Percentiles rank a stretch among this genome's conserved stretches.
phyloP scores from a whole-genome alignment of 2,888 invertebrate species.

The Amaurobius ferox region DNA sequence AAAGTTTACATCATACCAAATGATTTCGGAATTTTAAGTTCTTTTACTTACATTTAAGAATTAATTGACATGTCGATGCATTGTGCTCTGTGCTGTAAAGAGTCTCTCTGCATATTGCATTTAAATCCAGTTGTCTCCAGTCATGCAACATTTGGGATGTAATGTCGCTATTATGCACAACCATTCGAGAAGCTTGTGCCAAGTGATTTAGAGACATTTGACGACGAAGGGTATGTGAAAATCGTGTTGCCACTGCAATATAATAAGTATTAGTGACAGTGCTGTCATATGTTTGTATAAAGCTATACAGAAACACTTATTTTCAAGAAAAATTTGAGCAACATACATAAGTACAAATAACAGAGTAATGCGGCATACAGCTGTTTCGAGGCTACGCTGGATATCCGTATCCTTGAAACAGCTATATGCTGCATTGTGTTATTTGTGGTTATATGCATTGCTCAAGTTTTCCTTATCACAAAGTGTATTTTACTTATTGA shows the following conservation, averaged over 20 bases:
- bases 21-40: too few relatives aligned
- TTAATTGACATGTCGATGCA: constrained; percentile 76
- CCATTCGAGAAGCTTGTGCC: constrained; percentile 79
- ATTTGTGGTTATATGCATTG: too few relatives aligned
- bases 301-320: neutral
- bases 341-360: too few relatives aligned
- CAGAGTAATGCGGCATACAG: too few relatives aligned
- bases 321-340: neutral
- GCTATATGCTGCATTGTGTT: too few relatives aligned
- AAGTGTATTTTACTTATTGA: constrained; percentile 50
- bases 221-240: constrained; percentile 78
- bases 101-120: constrained; percentile 78
- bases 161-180: constrained; percentile 78
- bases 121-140: constrained; percentile 78
- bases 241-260: constrained; percentile 78
- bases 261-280: neutral
- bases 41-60: constrained; percentile 76
- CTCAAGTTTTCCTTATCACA: too few relatives aligned
- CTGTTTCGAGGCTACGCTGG: too few relatives aligned
- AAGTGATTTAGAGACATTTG: constrained; percentile 79
- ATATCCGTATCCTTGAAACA: too few relatives aligned
- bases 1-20: too few relatives aligned
- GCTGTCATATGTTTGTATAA: neutral
- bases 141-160: constrained; percentile 79
- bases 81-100: constrained; percentile 78